Base-by-base conservation (phyloP, 1,140 invertebrate species). In the Aphelinus certus region DNA sequence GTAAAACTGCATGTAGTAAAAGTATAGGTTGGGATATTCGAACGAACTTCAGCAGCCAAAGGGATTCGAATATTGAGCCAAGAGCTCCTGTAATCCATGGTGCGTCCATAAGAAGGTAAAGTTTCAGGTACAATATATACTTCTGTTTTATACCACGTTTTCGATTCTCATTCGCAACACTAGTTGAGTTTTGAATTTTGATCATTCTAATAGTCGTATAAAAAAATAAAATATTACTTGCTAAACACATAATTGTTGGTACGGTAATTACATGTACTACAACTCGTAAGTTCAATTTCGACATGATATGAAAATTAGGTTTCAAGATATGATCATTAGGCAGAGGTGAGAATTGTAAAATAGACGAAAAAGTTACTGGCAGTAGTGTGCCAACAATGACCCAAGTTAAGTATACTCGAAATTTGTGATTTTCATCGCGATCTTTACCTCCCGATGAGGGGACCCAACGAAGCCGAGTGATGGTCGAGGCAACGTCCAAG, bases 31-130 rank as follows among this genome's bases (percentile, higher is more conserved):
- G 84, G 1, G 80, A 60, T 71, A 85, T 81, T 48, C 83, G 64
- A 3, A 78, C 69, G 56, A 86, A 84, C 71, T 85, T 84, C 1
- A 86, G 73, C 1, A 83, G 46, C 85, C 84, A 84, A 3, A 86
- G 77, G 66, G 82, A 75, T 3, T 80, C 74, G 57, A 74, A 84
- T 47, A 82, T 80, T 3, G 82, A 78, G 1, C 78, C 82, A 2
- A 86, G 64, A 10, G 79, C 76, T 5, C 81, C 79, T 4, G 82
- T 80, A 0, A 86, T 7, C 79, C 81, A 85, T 0, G 85, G 81
- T 1, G 82, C 69, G 56, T 85, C 83, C 85, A 85, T 85, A 6
- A 84, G 65, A 1, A 84, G 64, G 49, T 86, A 84, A 0, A 86
- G 71, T 47, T 78, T 82, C 42, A 85, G 53, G 56, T 79, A 85